Conservation (phyloP, 2,888 invertebrate species). For the Campoplex capitator region DNA sequence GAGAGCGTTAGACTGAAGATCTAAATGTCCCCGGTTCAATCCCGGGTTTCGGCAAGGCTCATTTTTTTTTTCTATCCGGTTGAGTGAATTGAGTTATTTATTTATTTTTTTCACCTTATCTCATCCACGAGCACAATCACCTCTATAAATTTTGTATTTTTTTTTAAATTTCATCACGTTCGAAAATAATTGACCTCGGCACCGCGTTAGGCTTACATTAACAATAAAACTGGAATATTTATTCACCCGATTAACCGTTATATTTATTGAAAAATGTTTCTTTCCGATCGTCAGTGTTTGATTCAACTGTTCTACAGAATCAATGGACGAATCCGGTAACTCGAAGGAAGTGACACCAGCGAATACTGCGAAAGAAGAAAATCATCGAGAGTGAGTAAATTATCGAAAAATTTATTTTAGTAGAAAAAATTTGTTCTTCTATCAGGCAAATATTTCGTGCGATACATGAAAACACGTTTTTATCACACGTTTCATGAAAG, state of each 20-base stretch:
- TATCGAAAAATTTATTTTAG: not conserved
- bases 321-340: not conserved
- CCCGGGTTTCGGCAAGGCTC: slow-evolving; percentile 88
- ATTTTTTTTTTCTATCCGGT: not conserved
- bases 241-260: no score
- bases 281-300: not conserved
- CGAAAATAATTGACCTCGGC: no score
- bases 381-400: slow-evolving; percentile 58
- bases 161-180: no score
- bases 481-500: not conserved
- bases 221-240: no score
- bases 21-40: slow-evolving; percentile 91
- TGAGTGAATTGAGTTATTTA: not conserved
- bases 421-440: not conserved
- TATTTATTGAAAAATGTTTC: no score
- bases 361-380: not conserved
- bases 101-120: not conserved
- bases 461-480: not conserved
- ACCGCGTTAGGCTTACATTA: no score
- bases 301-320: slow-evolving; percentile 43
- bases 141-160: not conserved
- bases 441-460: not conserved
- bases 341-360: not conserved
- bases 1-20: slow-evolving; percentile 90
- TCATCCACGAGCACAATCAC: not conserved